A percentile compares a stretch with the other conserved stretches of the same genome.
Evolutionary conservation across 1,140 invertebrate species (phyloP).

Genomic region (Habropoda laboriosa): DNA sequence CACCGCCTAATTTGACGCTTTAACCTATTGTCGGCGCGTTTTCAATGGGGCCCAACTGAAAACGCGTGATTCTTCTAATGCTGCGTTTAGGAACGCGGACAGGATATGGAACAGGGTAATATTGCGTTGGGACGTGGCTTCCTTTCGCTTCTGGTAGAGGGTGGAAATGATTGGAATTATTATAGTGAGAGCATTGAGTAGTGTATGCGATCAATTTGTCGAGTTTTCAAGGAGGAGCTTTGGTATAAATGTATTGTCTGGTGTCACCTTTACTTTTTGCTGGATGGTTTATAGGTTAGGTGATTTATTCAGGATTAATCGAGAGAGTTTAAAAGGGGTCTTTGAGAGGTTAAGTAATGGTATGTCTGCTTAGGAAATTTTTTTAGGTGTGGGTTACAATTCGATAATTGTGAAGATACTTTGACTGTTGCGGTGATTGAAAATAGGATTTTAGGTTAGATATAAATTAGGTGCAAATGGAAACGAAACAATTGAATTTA

Average conservation of each 20-base stretch:
- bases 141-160: no score
- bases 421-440: no score
- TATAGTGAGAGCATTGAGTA: neutral
- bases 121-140: neutral
- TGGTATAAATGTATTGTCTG: neutral
- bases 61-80: constrained; percentile 44
- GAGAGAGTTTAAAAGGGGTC: no score
- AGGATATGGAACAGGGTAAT: constrained; percentile 5
- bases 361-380: no score
- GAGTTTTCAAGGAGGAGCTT: neutral
- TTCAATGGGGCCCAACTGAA: constrained; percentile 57
- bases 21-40: constrained; percentile 64
- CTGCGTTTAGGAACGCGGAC: constrained; percentile 21
- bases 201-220: constrained; percentile 14
- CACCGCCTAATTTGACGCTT: constrained; percentile 76
- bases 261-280: neutral
- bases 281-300: neutral
- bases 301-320: no score
- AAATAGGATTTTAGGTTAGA: no score
- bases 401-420: no score
- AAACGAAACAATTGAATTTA: no score
- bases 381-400: no score
- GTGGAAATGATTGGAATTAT: neutral
- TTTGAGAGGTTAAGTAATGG: no score
- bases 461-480: no score